Evolutionary conservation across 2,888 invertebrate genomes (phyloP).

Genomic region (Aspidapion aeneum): DNA sequence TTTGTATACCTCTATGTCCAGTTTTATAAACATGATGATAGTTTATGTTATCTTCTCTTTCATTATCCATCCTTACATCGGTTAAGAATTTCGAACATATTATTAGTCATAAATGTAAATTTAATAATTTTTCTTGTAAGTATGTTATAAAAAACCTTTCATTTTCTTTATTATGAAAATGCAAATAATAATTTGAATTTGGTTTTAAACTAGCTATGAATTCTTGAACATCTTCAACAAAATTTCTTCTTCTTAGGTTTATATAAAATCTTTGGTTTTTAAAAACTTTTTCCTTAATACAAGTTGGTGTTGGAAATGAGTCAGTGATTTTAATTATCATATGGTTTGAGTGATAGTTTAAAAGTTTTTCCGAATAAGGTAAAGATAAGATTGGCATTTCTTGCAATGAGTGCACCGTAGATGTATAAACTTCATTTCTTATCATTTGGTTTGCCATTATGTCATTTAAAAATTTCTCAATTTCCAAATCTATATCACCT

Average conservation of each 20-base stretch:
- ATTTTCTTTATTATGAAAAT: conserved; percentile 3
- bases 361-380: conserved; percentile 6
- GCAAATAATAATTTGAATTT: neutral
- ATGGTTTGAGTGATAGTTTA: conserved; percentile 1
- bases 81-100: neutral
- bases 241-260: neutral
- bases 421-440: neutral
- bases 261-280: conserved; percentile 6
- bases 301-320: neutral
- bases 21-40: neutral
- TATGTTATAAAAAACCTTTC: conserved; percentile 1
- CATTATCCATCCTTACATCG: neutral
- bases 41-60: neutral
- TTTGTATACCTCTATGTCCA: neutral
- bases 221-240: conserved; percentile 3
- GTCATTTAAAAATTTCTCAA: neutral
- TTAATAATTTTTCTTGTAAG: neutral
- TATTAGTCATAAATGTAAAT: neutral
- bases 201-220: neutral
- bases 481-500: neutral
- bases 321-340: conserved; percentile 1
- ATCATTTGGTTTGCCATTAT: neutral
- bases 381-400: conserved; percentile 6
- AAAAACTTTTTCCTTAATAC: conserved; percentile 1
- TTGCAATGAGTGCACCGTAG: conserved; percentile 5